phyloP scores from a whole-genome alignment of 1,140 invertebrate genomes.

The Cherax destructor region DNA sequence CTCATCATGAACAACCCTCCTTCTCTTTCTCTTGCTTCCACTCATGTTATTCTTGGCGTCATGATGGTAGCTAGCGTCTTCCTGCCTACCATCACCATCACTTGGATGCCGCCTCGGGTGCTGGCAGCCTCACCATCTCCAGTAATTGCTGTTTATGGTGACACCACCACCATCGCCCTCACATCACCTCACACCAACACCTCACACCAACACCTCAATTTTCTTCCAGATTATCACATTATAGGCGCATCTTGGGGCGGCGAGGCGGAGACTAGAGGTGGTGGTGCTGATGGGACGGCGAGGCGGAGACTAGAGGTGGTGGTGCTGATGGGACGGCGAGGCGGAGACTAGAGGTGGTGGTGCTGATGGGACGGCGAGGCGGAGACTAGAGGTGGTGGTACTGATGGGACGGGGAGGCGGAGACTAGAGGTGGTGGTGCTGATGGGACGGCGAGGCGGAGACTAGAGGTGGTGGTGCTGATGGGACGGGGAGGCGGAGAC shows the following conservation, averaged over 20 bases:
- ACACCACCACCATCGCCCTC: not conserved
- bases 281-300: not conserved
- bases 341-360: no score
- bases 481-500: no score
- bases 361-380: no score
- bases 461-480: no score
- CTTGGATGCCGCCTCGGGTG: not conserved
- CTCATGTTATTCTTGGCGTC: not conserved
- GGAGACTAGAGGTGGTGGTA: no score
- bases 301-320: no score
- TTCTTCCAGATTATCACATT: constrained; percentile 18
- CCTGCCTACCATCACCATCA: not conserved
- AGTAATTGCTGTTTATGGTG: constrained; percentile 39
- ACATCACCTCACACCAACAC: not conserved
- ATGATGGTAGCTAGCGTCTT: not conserved
- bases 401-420: no score
- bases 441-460: no score
- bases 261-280: not conserved
- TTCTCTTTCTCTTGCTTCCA: not conserved
- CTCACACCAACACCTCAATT: not conserved
- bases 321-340: no score
- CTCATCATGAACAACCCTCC: not conserved
- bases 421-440: no score
- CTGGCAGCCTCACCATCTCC: not conserved
- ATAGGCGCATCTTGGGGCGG: not conserved